phyloP scores from a whole-genome alignment of 2,113 vertebrate genomes.

The Cranoglanis bouderius region DNA sequence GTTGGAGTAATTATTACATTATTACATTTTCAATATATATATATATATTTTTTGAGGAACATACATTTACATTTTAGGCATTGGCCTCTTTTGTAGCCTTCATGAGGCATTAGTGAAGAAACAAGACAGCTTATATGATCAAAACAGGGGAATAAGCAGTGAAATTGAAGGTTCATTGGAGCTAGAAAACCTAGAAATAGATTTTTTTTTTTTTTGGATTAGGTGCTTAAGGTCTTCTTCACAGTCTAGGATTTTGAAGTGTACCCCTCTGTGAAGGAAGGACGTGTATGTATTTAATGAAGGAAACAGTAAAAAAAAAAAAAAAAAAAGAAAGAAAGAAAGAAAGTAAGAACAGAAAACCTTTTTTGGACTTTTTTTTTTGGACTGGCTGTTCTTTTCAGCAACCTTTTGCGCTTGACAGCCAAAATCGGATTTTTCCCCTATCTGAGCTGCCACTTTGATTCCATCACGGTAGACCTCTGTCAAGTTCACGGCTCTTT shows the following conservation, averaged over 20 bases:
- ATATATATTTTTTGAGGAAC: background rate
- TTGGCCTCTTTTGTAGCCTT: constrained; percentile 40
- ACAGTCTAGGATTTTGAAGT: background rate
- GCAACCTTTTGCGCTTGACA: constrained; percentile 70
- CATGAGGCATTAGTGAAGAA: constrained; percentile 79
- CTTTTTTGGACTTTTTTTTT: constrained; percentile 52
- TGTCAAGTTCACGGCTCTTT: constrained; percentile 95
- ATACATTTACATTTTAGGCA: background rate
- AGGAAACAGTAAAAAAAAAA: background rate
- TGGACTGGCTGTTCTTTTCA: constrained; percentile 63
- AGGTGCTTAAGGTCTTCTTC: background rate
- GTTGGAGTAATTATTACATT: background rate
- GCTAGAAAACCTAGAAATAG: background rate
- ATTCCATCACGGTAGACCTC: constrained; percentile 95
- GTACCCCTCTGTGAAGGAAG: constrained; percentile 2
- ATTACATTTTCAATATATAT: background rate
- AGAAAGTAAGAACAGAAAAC: constrained; percentile 52
- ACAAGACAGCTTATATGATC: constrained; percentile 78
- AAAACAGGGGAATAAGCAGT: constrained; percentile 70
- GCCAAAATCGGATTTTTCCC: constrained; percentile 74
- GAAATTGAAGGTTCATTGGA: constrained; percentile 75
- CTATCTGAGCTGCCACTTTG: constrained; percentile 94
- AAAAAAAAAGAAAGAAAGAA: background rate
- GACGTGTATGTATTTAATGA: constrained; percentile 6
- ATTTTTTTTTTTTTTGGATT: background rate